A percentile compares a stretch with the other conserved stretches of the same genome.
Evolutionary conservation across 2,888 invertebrate species (phyloP).

Genomic region (Ophion costatus): DNA sequence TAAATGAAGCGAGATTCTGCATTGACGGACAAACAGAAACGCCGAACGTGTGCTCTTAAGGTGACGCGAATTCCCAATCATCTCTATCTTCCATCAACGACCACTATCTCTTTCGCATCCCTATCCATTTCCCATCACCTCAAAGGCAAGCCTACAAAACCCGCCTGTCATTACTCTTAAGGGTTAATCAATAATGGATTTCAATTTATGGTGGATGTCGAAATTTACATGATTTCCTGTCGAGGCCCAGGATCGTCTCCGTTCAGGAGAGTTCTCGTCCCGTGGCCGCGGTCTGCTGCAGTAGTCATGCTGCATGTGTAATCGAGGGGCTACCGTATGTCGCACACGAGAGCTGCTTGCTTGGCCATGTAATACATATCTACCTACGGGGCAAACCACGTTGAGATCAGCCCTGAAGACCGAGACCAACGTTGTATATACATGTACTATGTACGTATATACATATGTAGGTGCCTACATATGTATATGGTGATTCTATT

Average conservation of each 20-base stretch:
- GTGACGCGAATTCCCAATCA: not conserved
- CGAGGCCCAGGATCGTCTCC: slow-evolving; percentile 57
- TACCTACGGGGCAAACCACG: slow-evolving; percentile 19
- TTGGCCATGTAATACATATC: slow-evolving; percentile 54
- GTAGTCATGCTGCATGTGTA: slow-evolving; percentile 74
- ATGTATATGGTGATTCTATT: slow-evolving; percentile 23
- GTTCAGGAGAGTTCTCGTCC: slow-evolving; percentile 36
- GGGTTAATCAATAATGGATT: slow-evolving; percentile 18
- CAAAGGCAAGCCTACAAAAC: not conserved
- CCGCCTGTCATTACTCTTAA: not conserved
- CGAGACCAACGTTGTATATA: slow-evolving; percentile 27
- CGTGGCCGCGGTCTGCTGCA: slow-evolving; percentile 60
- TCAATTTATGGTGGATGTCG: slow-evolving; percentile 48
- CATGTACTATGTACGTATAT: slow-evolving; percentile 46
- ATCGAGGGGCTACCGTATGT: slow-evolving; percentile 73
- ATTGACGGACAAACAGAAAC: not conserved
- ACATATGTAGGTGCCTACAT: slow-evolving; percentile 25
- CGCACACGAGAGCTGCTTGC: slow-evolving; percentile 61
- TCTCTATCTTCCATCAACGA: not conserved
- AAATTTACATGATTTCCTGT: slow-evolving; percentile 72
- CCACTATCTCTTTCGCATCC: not conserved
- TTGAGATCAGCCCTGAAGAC: slow-evolving; percentile 24
- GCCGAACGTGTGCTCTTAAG: not conserved
- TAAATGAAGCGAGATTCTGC: not conserved
- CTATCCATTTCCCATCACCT: not conserved